Percentiles rank a stretch among this genome's conserved stretches.
Conservation (phyloP, 2,797 vertebrate genomes). For the Synaphobranchus kaupii region DNA sequence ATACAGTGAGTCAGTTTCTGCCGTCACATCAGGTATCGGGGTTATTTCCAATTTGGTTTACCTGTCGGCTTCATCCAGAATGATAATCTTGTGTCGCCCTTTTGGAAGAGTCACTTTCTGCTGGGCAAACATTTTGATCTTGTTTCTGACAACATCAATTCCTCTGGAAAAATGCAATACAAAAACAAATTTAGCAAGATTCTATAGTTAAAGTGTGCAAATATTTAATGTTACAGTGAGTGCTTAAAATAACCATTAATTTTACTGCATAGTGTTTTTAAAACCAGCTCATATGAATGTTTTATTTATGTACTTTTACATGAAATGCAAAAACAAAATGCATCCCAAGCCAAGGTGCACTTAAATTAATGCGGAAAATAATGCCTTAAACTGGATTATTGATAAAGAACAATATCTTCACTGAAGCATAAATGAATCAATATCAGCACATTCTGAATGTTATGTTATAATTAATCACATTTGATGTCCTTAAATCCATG, state of each 20-base stretch:
- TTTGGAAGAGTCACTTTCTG: slow-evolving; percentile 96
- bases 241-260: not conserved
- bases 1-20: not conserved
- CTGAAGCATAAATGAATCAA: not conserved
- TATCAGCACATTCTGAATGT: not conserved
- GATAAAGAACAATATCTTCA: not conserved
- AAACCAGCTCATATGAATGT: not conserved
- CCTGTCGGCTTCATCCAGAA: slow-evolving; percentile 98
- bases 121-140: slow-evolving; percentile 99
- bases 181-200: not conserved
- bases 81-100: slow-evolving; percentile 95
- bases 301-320: not conserved
- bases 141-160: slow-evolving; percentile 97
- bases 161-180: slow-evolving; percentile 73
- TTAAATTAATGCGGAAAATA: not conserved
- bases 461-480: not conserved
- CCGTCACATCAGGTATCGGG: not conserved
- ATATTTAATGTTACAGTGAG: not conserved
- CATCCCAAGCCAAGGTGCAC: not conserved
- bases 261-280: not conserved
- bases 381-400: not conserved
- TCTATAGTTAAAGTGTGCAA: not conserved
- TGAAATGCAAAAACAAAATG: not conserved
- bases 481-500: not conserved
- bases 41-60: slow-evolving; percentile 41